These are phyloP conservation scores for Scolopax rusticola DNA, from an alignment of 2,797 vertebrate species.

Conservation along the genomic window DNA sequence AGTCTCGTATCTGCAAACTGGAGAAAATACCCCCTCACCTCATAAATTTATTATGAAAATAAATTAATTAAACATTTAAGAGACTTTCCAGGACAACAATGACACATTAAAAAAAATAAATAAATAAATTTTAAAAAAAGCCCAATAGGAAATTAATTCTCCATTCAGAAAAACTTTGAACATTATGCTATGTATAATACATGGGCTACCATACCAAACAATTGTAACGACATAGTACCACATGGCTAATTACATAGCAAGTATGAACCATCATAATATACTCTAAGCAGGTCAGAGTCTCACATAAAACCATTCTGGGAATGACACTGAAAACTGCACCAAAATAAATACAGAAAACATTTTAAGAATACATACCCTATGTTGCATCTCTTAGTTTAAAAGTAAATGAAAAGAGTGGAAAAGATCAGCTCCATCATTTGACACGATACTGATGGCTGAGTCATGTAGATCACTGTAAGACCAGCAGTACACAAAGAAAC, in stretches of 20 bases:
- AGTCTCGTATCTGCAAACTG: not conserved
- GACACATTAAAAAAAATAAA: not conserved
- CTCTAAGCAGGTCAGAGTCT: not conserved
- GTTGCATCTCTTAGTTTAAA: not conserved
- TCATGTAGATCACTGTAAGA: not conserved
- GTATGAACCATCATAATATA: not conserved
- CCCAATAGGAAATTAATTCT: not conserved
- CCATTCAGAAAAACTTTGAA: not conserved
- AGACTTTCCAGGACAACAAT: not conserved
- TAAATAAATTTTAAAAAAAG: not conserved
- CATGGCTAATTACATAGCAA: not conserved
- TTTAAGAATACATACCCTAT: not conserved
- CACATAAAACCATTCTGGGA: not conserved
- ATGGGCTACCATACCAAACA: not conserved
- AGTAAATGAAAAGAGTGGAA: not conserved
- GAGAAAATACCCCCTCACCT: not conserved
- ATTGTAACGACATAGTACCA: not conserved
- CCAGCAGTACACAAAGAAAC: not conserved
- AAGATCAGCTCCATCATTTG: not conserved
- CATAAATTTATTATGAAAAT: not conserved
- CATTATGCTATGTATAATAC: not conserved
- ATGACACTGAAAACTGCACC: not conserved
- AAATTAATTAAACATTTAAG: not conserved
- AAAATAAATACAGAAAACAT: not conserved
- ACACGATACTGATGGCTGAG: not conserved